Evolutionary conservation across 2,888 invertebrate genomes (phyloP).

Genomic region (Yponomeuta sedellus): DNA sequence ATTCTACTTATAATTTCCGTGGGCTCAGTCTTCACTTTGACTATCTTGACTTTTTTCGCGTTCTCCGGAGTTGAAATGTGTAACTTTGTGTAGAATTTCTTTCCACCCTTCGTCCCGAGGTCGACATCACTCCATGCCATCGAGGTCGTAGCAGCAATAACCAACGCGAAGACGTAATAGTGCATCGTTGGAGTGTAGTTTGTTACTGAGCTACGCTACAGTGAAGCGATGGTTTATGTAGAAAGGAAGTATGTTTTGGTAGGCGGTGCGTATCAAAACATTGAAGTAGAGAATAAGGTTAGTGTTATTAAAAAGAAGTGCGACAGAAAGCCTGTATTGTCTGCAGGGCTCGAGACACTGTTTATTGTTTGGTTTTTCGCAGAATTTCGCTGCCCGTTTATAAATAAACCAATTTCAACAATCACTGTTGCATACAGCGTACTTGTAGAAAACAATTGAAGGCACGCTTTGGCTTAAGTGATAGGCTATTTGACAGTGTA

Average conservation of each 20-base stretch:
- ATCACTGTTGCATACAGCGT: neutral
- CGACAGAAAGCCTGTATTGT: neutral
- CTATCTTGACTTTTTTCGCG: neutral
- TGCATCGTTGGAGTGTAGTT: neutral
- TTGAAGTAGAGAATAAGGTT: neutral
- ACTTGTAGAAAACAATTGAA: no score
- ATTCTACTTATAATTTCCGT: neutral
- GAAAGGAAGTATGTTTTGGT: neutral
- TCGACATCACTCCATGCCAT: neutral
- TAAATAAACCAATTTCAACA: neutral
- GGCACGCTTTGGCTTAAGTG: no score
- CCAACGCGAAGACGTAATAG: neutral
- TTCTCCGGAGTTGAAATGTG: neutral
- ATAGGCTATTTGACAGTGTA: no score
- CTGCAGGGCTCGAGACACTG: neutral
- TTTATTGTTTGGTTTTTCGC: neutral
- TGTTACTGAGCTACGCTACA: neutral
- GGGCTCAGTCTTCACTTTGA: neutral
- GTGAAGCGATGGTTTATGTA: neutral
- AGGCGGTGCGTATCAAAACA: neutral
- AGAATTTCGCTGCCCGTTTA: neutral
- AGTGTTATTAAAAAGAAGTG: neutral
- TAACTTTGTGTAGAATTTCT: neutral
- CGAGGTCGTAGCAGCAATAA: neutral
- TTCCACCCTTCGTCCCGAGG: neutral